Evolutionary conservation across 2,113 vertebrate genomes (phyloP), one percentile per base, ranked within the genome.

Genomic region (Pristiophorus japonicus): DNA sequence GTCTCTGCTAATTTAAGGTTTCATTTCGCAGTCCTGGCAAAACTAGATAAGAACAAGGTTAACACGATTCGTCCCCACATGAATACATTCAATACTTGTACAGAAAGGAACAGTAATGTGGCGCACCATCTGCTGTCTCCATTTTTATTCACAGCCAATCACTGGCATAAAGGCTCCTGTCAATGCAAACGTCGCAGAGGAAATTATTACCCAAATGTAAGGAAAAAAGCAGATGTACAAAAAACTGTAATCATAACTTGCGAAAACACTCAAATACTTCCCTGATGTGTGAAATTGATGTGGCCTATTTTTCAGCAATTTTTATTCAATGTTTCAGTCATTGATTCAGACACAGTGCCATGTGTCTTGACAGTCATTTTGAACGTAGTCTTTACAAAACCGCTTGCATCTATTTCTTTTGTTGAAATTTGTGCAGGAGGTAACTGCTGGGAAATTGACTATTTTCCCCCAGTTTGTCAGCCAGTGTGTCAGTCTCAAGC

Each of bases 41-140:
- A 92, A 92, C 88, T 38, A 92, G 88, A 92, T 92, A 92, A 92
- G 88, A 92, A 92, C 88, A 63, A 92, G 88, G 88, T 92, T 92
- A 92, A 92, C 88, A 92, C 34, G 62, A 65, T 63, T 38, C 18
- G 59, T 62, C n/a, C 59, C 88, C 88, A 91, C 88, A 91, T 62
- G 88, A 91, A 62, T 92, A 92, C 59, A 92, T 92, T 92, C 59
- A 92, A 63, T 63, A 92, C 59, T 38, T 63, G n/a, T 55, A 38
- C 88, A 63, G 88, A 63, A 92, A 92, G 88, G 88, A 92, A 92
- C n/a, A 92, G 59, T 65, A 65, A 92, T 42, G 59, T 63, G 59
- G 88, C 59, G 62, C 62, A 38, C 59, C 88, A 92, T 92, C 88
- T 92, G 59, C 88, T 92, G 14, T 20, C 88, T 38, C 11, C 88